Evolutionary conservation across 2,888 invertebrate genomes (phyloP).

Genomic region (Caenorhabditis becei): DNA sequence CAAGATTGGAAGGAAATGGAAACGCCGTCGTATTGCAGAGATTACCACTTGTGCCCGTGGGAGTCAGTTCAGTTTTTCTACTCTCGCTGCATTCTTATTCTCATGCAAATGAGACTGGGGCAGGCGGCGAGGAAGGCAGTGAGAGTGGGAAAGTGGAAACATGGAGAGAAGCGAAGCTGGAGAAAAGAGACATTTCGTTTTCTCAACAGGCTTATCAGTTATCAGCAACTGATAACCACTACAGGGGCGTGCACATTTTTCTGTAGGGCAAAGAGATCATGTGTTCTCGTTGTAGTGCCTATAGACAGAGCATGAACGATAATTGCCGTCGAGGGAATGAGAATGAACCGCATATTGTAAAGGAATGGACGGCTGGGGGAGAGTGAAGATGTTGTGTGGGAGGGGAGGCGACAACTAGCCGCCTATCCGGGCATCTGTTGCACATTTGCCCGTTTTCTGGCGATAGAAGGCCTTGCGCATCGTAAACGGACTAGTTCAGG

Average conservation of each 20-base stretch:
- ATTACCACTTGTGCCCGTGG: conserved; percentile 25
- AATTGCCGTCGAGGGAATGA: conserved; percentile 36
- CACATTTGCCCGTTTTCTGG: conserved; percentile 41
- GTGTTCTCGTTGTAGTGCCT: conserved; percentile 46
- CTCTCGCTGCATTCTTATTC: conserved; percentile 1
- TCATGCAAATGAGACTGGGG: conserved; percentile 22
- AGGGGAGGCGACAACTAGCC: conserved; percentile 45
- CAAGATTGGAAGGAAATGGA: not conserved
- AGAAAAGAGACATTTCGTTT: conserved; percentile 10
- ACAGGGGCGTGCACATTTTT: conserved; percentile 35
- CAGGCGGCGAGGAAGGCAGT: not conserved
- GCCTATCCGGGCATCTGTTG: conserved; percentile 51
- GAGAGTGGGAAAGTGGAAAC: not conserved
- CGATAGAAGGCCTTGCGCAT: conserved; percentile 12
- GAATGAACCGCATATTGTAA: conserved; percentile 42
- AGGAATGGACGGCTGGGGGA: not conserved
- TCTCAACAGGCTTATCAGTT: conserved; percentile 21
- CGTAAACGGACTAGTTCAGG: not conserved
- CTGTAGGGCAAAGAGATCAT: conserved; percentile 33
- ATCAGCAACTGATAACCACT: conserved; percentile 29
- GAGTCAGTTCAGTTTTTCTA: conserved; percentile 2
- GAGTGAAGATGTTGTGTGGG: conserved; percentile 12
- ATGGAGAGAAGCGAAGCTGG: conserved; percentile 5
- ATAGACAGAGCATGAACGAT: conserved; percentile 27
- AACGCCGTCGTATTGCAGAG: conserved; percentile 1